Conservation (phyloP, 2,888 invertebrate species). For the Steinernema carpocapsae region DNA sequence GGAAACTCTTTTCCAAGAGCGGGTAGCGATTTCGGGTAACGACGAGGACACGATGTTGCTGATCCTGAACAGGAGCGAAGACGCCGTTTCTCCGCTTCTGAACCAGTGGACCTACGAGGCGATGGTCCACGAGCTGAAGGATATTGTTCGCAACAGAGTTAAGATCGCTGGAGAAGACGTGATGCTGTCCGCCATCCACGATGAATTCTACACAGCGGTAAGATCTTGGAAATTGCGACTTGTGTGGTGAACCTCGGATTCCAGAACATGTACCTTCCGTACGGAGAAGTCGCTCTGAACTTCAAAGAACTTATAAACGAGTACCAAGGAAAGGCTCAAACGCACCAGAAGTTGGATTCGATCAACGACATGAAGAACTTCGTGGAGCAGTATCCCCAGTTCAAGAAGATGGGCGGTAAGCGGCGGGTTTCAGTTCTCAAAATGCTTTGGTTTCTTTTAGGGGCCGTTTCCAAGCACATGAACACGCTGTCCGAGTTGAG, state of each 20-base stretch:
- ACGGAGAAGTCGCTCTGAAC: slow-evolving; percentile 96
- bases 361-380: slow-evolving; percentile 92
- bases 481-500: slow-evolving; percentile 94
- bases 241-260: slow-evolving; percentile 2
- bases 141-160: slow-evolving; percentile 90
- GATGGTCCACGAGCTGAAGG: slow-evolving; percentile 94
- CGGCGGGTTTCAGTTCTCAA: slow-evolving; percentile 2
- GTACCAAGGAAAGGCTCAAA: slow-evolving; percentile 89
- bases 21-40: slow-evolving; percentile 35
- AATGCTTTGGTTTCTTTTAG: slow-evolving; percentile 46
- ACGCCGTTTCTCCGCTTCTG: slow-evolving; percentile 91
- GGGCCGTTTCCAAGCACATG: slow-evolving; percentile 93
- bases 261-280: slow-evolving; percentile 90
- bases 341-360: slow-evolving; percentile 94
- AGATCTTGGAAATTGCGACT: slow-evolving; percentile 46
- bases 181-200: slow-evolving; percentile 90
- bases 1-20: slow-evolving; percentile 59
- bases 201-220: slow-evolving; percentile 92
- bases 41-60: slow-evolving; percentile 77
- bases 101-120: slow-evolving; percentile 99
- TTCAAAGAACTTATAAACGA: slow-evolving; percentile 96
- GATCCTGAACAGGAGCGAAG: slow-evolving; percentile 89
- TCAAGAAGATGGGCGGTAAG: slow-evolving; percentile 77
- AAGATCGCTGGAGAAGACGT: slow-evolving; percentile 81
- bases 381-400: slow-evolving; percentile 95